A percentile compares a stretch with the other conserved stretches of the same genome.
phyloP scores from a whole-genome alignment of 1,140 invertebrate species.

The Drosophila bifasciata region DNA sequence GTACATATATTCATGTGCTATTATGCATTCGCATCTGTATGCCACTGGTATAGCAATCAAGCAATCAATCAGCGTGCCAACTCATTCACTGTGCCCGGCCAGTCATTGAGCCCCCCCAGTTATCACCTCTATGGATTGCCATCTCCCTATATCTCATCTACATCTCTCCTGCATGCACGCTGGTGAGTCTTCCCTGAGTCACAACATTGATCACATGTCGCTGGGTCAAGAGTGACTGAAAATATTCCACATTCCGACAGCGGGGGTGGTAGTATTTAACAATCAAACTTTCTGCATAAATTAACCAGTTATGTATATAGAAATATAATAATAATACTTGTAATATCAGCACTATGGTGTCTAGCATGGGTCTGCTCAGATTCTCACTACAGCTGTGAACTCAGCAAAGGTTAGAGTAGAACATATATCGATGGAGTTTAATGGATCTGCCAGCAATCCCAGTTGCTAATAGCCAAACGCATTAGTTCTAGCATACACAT shows the following conservation, averaged over 20 bases:
- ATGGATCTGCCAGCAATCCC: background rate
- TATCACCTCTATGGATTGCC: constrained; percentile 28
- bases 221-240: constrained; percentile 12
- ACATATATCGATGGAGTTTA: too few species aligned
- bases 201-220: constrained; percentile 4
- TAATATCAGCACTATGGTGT: too few species aligned
- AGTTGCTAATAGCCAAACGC: constrained; percentile 18
- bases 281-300: background rate
- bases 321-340: too few species aligned
- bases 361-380: too few species aligned
- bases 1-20: constrained; percentile 13
- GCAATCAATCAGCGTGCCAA: constrained; percentile 60
- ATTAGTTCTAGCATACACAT: constrained; percentile 27
- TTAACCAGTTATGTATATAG: background rate
- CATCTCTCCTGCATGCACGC: constrained; percentile 7
- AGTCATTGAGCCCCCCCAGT: constrained; percentile 37
- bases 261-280: background rate
- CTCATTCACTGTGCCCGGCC: constrained; percentile 35
- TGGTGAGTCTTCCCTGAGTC: constrained; percentile 17
- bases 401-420: too few species aligned
- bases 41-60: constrained; percentile 55
- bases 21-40: constrained; percentile 41
- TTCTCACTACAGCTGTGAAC: too few species aligned
- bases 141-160: constrained; percentile 27
- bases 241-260: constrained; percentile 9